Evolutionary conservation across 2,888 invertebrate species (phyloP).

Genomic region (Agelastica alni): DNA sequence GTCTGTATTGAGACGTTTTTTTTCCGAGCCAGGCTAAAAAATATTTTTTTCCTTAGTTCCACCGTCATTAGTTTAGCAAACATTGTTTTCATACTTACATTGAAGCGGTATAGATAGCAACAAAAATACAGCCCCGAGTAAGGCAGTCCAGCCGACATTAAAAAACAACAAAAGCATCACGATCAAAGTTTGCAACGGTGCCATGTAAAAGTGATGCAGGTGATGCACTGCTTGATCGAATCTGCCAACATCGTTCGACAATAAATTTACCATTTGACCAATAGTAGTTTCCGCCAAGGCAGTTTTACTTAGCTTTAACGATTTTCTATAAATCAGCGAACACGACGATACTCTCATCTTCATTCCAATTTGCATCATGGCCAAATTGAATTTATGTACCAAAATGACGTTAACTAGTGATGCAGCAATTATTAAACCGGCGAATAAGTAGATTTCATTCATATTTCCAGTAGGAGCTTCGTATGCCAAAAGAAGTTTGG

Average conservation of each 20-base stretch:
- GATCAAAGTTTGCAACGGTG: conserved; percentile 64
- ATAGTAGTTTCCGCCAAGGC: conserved; percentile 39
- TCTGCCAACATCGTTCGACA: conserved; percentile 64
- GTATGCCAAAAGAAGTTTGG: conserved; percentile 64
- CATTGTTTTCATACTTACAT: conserved; percentile 39
- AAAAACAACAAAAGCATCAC: conserved; percentile 60
- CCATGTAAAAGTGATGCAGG: conserved; percentile 78
- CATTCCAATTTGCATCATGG: conserved; percentile 80
- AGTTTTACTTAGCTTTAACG: conserved; percentile 42
- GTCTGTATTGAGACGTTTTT: conserved; percentile 71
- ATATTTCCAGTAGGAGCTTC: conserved; percentile 51
- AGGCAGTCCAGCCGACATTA: conserved; percentile 52
- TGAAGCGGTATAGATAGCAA: conserved; percentile 48
- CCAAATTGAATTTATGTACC: conserved; percentile 81
- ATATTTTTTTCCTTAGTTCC: not conserved
- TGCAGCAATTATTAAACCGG: conserved; percentile 70
- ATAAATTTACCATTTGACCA: conserved; percentile 42
- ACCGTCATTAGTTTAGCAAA: no score
- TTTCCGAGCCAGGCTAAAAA: conserved; percentile 61
- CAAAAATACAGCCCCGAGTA: conserved; percentile 54
- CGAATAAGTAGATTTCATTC: conserved; percentile 74
- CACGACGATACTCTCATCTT: conserved; percentile 63
- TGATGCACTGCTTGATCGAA: conserved; percentile 83
- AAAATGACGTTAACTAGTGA: conserved; percentile 71
- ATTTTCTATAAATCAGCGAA: conserved; percentile 56